phyloP scores from a whole-genome alignment of 2,888 invertebrate species.

The Microdon myrmicae region DNA sequence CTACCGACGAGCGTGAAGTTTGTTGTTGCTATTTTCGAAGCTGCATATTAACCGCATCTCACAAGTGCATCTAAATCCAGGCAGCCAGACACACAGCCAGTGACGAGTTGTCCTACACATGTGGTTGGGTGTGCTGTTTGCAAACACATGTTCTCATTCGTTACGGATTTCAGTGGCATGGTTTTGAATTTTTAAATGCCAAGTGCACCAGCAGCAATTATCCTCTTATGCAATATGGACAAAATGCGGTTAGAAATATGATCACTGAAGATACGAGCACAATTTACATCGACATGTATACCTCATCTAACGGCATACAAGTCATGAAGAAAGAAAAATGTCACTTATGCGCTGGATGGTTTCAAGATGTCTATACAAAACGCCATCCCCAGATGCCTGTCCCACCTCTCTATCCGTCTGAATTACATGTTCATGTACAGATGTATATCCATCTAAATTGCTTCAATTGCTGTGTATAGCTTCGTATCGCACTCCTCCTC shows the following conservation, averaged over 20 bases:
- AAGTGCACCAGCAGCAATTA: constrained; percentile 46
- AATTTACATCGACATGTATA: constrained; percentile 3
- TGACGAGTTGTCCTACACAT: constrained; percentile 25
- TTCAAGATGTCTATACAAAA: constrained; percentile 30
- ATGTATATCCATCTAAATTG: constrained; percentile 34
- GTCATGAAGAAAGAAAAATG: constrained; percentile 17
- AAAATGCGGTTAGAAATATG: constrained; percentile 47
- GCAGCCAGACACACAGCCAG: constrained; percentile 20
- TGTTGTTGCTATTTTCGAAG: constrained; percentile 5
- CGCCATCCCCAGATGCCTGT: constrained; percentile 9
- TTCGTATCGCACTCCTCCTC: constrained; percentile 3
- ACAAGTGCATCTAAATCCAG: no score
- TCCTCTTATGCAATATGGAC: constrained; percentile 37
- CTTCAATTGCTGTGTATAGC: constrained; percentile 27
- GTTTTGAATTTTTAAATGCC: constrained; percentile 43
- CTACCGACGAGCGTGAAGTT: constrained; percentile 7
- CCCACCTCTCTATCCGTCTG: no score
- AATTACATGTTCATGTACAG: no score
- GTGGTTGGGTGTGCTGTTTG: no score
- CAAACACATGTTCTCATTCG: constrained; percentile 23
- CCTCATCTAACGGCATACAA: constrained; percentile 7
- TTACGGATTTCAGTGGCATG: no score
- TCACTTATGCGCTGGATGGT: constrained; percentile 41
- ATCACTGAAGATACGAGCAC: constrained; percentile 29
- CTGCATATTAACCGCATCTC: constrained; percentile 25